A percentile compares a stretch with the other conserved stretches of the same genome.
phyloP scores from a whole-genome alignment of 2,888 invertebrate genomes.

The Masnerella sp. region DNA sequence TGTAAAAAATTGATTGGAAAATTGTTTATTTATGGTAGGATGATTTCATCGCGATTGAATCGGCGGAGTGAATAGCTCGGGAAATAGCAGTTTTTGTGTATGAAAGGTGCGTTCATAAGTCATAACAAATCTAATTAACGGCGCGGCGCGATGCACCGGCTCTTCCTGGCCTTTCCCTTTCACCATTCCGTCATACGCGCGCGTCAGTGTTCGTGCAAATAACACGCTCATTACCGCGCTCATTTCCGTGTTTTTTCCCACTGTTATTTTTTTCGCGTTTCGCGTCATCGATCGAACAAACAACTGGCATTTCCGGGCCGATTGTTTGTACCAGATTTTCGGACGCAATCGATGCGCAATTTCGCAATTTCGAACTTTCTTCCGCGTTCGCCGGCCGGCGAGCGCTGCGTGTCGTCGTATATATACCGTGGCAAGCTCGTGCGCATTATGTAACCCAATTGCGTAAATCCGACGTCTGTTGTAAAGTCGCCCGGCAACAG shows the following conservation, averaged over 20 bases:
- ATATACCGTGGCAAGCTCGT: conserved; percentile 63
- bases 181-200: conserved; percentile 40
- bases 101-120: conserved; percentile 43
- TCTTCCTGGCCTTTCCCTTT: conserved; percentile 59
- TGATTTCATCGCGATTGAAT: conserved; percentile 19
- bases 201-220: conserved; percentile 8
- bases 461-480: conserved; percentile 70
- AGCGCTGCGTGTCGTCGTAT: conserved; percentile 43
- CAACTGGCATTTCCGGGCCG: too few species aligned
- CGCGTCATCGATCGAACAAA: conserved; percentile 5
- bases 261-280: not conserved
- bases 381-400: conserved; percentile 52
- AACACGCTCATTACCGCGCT: conserved; percentile 16
- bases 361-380: conserved; percentile 27
- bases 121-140: conserved; percentile 57
- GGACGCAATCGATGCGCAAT: not conserved
- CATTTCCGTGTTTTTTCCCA: conserved; percentile 26
- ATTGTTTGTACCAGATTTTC: too few species aligned
- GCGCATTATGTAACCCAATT: conserved; percentile 74
- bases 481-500: conserved; percentile 69
- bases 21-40: too few species aligned
- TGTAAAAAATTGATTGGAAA: too few species aligned
- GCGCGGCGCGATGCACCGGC: conserved; percentile 30
- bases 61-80: conserved; percentile 6
- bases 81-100: conserved; percentile 30